Evolutionary conservation across 2,888 invertebrate species (phyloP), one percentile per base, ranked within the genome.

Genomic region (Tetragonisca angustula): DNA sequence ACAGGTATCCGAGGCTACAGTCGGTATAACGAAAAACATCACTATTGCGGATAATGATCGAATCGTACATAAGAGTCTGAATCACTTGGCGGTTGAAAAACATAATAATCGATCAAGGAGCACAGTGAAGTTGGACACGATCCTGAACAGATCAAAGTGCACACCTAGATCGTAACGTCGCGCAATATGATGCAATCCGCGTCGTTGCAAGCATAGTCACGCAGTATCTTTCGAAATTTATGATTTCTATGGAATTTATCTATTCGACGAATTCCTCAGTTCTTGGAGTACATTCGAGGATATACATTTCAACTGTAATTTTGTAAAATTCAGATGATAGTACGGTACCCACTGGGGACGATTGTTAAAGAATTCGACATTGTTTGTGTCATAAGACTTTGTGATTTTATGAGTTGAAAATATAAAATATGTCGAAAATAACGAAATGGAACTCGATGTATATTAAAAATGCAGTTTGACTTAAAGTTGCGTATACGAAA

Each of bases 161-260:
- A 49, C 54, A 54, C 59, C 36, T 65, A 52, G 59, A 27, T 52
- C 49, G 54, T 54, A 75, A 75, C 21, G 52, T 80, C 61, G 68
- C 67, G 61, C 70, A 62, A 75, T 43, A 59, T 80, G 67, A 70
- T 36, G 75, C 75, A 82, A 80, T 32, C 11, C 21, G 32, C 27
- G 49, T 19, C 17, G 17, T 56, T 21, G 24, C 59, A 24, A 6
- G n/a, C 50, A 62, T 24, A 27, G 27, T 27, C 27, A 27, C 27
- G n/a, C 17, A 56, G 4, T 36, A 54, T 21, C n/a, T 49, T n/a
- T 62, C n/a, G 56, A 59, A 43, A 79, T 77, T 56, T 50, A 56
- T 15, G n/a, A 62, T 74, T 64, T n/a, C 24, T 13, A 17, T 27
- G 43, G 13, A 21, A 49, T 73, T 27, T 32, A 50, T 15, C 21